These are phyloP conservation scores for Otolemur garnettii DNA, from an alignment of 2,113 vertebrate genomes.

Conservation along the genomic window DNA sequence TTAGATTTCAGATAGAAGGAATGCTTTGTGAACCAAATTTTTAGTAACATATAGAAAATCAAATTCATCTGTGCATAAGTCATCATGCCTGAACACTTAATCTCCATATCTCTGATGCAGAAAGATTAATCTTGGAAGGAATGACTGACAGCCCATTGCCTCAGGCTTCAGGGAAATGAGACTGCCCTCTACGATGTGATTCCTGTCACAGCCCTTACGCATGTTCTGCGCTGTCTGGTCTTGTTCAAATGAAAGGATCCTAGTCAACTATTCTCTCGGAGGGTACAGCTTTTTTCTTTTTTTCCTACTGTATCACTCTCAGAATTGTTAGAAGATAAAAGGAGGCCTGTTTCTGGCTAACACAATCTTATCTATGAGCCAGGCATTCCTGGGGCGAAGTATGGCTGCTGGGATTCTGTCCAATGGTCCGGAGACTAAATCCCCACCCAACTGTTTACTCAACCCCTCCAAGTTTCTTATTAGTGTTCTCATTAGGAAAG, in stretches of 20 bases:
- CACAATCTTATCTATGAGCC: slow-evolving; percentile 11
- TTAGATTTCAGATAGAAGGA: slow-evolving; percentile 57
- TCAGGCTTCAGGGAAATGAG: slow-evolving; percentile 79
- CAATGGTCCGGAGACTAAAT: background rate
- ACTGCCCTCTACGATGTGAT: slow-evolving; percentile 83
- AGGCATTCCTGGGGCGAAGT: background rate
- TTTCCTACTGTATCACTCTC: slow-evolving; percentile 16
- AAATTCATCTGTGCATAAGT: slow-evolving; percentile 60
- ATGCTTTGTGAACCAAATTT: slow-evolving; percentile 63
- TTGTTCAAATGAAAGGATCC: slow-evolving; percentile 53
- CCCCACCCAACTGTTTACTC: slow-evolving; percentile 43
- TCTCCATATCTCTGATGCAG: slow-evolving; percentile 72
- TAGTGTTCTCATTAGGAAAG: background rate
- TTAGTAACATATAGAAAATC: slow-evolving; percentile 74
- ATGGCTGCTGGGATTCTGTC: background rate
- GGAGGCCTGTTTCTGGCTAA: background rate
- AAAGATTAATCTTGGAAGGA: slow-evolving; percentile 74
- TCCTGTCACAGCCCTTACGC: slow-evolving; percentile 74
- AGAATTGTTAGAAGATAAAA: background rate
- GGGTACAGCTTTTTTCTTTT: slow-evolving; percentile 21
- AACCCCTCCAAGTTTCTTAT: background rate
- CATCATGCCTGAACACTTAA: slow-evolving; percentile 58
- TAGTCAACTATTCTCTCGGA: slow-evolving; percentile 56
- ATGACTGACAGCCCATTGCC: slow-evolving; percentile 78
- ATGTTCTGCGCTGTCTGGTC: slow-evolving; percentile 60